A percentile compares a stretch with the other conserved stretches of the same genome.
phyloP scores from a whole-genome alignment of 1,140 invertebrate genomes.

The Drosophila aff. region DNA sequence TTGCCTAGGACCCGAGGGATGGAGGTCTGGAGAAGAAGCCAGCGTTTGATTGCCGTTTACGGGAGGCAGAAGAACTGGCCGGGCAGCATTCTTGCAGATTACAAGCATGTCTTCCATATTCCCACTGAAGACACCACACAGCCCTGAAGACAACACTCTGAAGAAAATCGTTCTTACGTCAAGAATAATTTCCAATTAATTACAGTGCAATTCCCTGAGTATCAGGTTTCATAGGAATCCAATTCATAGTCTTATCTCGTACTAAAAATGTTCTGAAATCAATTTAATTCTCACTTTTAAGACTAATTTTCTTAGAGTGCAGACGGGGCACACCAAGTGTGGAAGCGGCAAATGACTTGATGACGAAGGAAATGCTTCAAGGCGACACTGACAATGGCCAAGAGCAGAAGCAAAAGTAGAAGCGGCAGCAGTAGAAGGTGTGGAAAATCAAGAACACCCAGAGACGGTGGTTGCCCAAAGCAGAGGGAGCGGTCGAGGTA shows the following conservation, averaged over 20 bases:
- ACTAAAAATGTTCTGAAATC: not conserved
- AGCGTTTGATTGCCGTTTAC: slow-evolving; percentile 75
- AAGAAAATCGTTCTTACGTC: not conserved
- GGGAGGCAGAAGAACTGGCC: slow-evolving; percentile 57
- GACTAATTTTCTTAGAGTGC: not conserved
- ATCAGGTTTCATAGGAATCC: not conserved
- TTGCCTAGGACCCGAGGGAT: slow-evolving; percentile 43
- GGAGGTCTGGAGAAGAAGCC: slow-evolving; percentile 54
- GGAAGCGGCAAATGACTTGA: slow-evolving; percentile 69
- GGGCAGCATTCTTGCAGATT: slow-evolving; percentile 71
- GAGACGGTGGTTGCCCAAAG: slow-evolving; percentile 25
- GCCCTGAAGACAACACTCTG: slow-evolving; percentile 14
- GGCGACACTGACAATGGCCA: slow-evolving; percentile 78
- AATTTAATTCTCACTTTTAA: not conserved
- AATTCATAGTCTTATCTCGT: not conserved
- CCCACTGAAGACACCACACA: slow-evolving; percentile 12
- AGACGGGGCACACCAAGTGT: slow-evolving; percentile 60
- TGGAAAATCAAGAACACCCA: slow-evolving; percentile 51
- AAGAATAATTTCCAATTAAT: slow-evolving; percentile 1
- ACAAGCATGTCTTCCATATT: slow-evolving; percentile 38
- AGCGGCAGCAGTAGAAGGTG: slow-evolving; percentile 46
- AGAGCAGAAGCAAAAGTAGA: slow-evolving; percentile 29
- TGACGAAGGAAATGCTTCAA: slow-evolving; percentile 71
- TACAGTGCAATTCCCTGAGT: not conserved
- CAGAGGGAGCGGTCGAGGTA: not conserved